A percentile compares a stretch with the other conserved stretches of the same genome.
Evolutionary conservation across 2,888 invertebrate genomes (phyloP).

Genomic region (Melitaea athalia): DNA sequence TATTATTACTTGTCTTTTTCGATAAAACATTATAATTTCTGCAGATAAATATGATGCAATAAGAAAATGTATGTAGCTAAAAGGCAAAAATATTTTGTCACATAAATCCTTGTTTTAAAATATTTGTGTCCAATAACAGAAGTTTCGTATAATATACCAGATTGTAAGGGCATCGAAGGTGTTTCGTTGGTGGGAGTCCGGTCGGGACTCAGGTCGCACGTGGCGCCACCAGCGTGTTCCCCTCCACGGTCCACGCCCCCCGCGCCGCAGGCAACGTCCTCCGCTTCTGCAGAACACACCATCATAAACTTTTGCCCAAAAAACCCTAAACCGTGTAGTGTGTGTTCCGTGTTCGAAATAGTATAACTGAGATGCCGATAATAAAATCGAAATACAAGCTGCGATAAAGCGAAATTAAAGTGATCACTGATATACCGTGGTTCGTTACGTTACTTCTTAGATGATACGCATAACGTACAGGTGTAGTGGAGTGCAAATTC

Average conservation of each 20-base stretch:
- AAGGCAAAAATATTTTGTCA: too few species aligned
- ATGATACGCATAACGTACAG: constrained; percentile 11
- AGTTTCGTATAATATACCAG: constrained; percentile 52
- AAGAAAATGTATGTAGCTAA: too few species aligned
- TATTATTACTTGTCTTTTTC: too few species aligned
- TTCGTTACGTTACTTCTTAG: not conserved
- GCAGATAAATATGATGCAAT: too few species aligned
- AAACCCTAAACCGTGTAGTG: not conserved
- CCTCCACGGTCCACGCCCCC: constrained; percentile 65
- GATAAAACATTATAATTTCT: too few species aligned
- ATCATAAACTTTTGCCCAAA: not conserved
- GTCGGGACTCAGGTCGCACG: constrained; percentile 76
- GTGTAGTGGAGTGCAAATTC: constrained; percentile 32
- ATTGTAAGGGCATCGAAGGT: constrained; percentile 78
- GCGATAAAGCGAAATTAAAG: constrained; percentile 22
- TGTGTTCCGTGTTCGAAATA: constrained; percentile 21
- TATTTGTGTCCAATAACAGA: not conserved
- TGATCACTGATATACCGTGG: constrained; percentile 25
- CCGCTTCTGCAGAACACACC: constrained; percentile 64
- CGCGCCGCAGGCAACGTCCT: constrained; percentile 75
- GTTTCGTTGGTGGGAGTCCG: constrained; percentile 80
- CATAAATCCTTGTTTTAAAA: too few species aligned
- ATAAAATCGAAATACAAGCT: constrained; percentile 13
- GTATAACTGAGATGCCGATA: constrained; percentile 6
- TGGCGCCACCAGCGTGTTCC: constrained; percentile 71